Percentiles rank a stretch among this genome's conserved stretches.
Conservation (phyloP, 2,113 vertebrate species). For the Bubo bubo region DNA sequence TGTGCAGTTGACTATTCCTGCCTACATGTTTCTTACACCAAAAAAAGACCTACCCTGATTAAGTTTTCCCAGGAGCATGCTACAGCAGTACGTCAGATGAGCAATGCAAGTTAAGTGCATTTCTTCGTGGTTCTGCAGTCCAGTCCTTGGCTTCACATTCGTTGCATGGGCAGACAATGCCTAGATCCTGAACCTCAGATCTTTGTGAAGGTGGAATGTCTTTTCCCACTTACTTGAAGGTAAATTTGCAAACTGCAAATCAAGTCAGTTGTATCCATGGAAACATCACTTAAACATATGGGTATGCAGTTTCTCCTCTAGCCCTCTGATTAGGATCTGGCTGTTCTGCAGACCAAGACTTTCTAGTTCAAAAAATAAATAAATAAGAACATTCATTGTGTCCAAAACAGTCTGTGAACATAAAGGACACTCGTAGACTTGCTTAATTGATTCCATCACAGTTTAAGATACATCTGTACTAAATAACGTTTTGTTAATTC, state of each 20-base stretch:
- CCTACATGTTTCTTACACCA: not conserved
- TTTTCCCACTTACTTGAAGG: slow-evolving; percentile 6
- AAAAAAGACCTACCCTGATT: not conserved
- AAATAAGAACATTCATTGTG: not conserved
- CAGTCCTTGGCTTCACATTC: not conserved
- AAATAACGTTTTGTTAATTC: not conserved
- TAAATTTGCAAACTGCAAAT: slow-evolving; percentile 21
- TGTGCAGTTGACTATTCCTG: not conserved
- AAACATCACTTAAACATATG: slow-evolving; percentile 12
- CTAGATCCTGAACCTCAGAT: not conserved
- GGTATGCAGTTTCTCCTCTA: not conserved
- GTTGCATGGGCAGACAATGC: not conserved
- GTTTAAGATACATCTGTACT: not conserved
- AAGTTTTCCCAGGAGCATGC: not conserved
- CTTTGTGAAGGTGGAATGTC: not conserved
- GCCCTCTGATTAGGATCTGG: not conserved
- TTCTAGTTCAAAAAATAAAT: not conserved
- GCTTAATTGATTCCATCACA: not conserved
- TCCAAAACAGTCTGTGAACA: not conserved
- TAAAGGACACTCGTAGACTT: not conserved
- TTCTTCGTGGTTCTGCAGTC: not conserved
- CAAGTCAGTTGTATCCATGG: slow-evolving; percentile 26
- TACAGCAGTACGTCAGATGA: not conserved
- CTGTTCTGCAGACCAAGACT: not conserved
- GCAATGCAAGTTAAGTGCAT: not conserved